Evolutionary conservation across 2,888 invertebrate species (phyloP), one percentile per base, ranked within the genome.

Genomic region (Sminthurinus aureus): DNA sequence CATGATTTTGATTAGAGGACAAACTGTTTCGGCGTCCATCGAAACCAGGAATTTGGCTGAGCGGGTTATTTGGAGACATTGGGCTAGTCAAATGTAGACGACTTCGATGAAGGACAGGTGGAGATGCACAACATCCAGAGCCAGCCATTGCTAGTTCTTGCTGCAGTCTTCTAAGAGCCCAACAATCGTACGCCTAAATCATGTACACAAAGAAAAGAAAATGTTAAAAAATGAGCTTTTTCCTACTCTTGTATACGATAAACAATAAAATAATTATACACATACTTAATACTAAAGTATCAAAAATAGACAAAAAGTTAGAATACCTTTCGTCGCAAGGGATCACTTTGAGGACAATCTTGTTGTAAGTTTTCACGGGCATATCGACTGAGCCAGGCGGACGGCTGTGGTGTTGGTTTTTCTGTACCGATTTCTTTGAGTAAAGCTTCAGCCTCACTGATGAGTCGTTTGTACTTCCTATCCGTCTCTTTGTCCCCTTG

Each of bases 321-420:
- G 51, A 9, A 50, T 85, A 88, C 88, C 86, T 88, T 88, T 82
- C 88, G 82, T 38, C 87, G 79, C 11, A 88, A 84, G 58, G 88
- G 88, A 87, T 88, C 88, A 84, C 88, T 88, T 75, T 88, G 88
- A 22, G 88, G 88, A 83, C 88, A 88, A 69, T 86, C 88, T 24
- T 87, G 88, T 24, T 82, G 71, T n/a, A 86, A 58, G 78, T 26
- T 79, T 20, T 81, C 78, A 11, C 76, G 24, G 0, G 75, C 77
- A 64, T 83, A 75, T 75, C 75, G 66, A 73, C 81, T 79, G 26
- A 84, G 73, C 84, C 81, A 84, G 20, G 82, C 67, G 22, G 69
- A 50, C 0, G 51, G 74, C 18, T 74, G 74, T 20, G 22, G 77
- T n/a, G 66, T 12, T 20, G 76, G 71, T 58, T 78, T 88, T 78